Evolutionary conservation across 2,113 vertebrate species (phyloP).

Genomic region (Bostrychus sinensis): DNA sequence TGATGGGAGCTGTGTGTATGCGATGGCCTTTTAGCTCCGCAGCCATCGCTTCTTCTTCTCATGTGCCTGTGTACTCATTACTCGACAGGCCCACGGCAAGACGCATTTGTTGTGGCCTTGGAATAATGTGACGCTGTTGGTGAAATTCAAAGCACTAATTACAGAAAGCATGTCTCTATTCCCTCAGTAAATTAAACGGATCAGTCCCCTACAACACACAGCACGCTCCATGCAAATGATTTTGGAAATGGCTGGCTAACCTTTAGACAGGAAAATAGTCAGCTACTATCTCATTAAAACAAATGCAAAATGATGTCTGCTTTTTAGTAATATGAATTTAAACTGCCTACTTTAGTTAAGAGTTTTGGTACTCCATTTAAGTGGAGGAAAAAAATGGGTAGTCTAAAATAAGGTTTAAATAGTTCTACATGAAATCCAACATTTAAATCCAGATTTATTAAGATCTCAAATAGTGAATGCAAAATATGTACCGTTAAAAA

Average conservation of each 20-base stretch:
- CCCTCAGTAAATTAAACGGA: background rate
- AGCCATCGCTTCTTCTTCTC: slow-evolving; percentile 30
- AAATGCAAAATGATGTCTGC: too few species aligned
- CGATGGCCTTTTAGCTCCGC: slow-evolving; percentile 9
- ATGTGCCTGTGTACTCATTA: slow-evolving; percentile 26
- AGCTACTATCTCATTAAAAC: background rate
- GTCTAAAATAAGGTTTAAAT: too few species aligned
- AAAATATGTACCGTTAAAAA: too few species aligned
- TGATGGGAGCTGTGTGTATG: slow-evolving; percentile 8
- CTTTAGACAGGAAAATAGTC: background rate
- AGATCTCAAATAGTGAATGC: too few species aligned
- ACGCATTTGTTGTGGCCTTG: slow-evolving; percentile 5
- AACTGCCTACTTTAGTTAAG: too few species aligned
- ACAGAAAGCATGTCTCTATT: slow-evolving; percentile 3
- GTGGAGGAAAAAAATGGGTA: too few species aligned
- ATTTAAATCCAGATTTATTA: too few species aligned
- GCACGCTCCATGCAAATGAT: background rate
- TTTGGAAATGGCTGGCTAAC: slow-evolving; percentile 2
- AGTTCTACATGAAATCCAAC: too few species aligned
- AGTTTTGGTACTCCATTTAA: too few species aligned
- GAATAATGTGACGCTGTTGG: slow-evolving; percentile 7
- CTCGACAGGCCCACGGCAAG: slow-evolving; percentile 6
- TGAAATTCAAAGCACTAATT: slow-evolving; percentile 1
- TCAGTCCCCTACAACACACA: background rate
- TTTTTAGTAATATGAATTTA: too few species aligned